These are phyloP conservation scores for Isotomurus palustris DNA, from an alignment of 2,888 invertebrate genomes.

Conservation along the genomic window DNA sequence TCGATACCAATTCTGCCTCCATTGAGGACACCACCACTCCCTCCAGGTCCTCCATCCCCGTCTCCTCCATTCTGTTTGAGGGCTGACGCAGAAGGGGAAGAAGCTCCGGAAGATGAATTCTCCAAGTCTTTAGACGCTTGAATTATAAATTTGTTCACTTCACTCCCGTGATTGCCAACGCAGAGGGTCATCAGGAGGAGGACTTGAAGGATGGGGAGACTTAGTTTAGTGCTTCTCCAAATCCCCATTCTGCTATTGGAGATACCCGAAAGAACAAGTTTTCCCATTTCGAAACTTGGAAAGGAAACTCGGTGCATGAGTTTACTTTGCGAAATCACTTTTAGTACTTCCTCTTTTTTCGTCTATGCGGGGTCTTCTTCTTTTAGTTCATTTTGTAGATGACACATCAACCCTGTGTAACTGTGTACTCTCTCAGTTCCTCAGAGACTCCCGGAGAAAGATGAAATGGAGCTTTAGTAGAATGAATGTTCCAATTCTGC, in stretches of 20 bases:
- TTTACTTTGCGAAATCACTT: too few species aligned
- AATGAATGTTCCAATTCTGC: too few species aligned
- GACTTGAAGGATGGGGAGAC: conserved; percentile 12
- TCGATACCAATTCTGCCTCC: conserved; percentile 30
- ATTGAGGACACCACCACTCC: conserved; percentile 11
- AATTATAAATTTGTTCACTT: conserved; percentile 30
- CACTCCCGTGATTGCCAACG: conserved; percentile 41
- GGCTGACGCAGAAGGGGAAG: conserved; percentile 24
- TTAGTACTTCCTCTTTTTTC: too few species aligned
- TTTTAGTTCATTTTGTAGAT: too few species aligned
- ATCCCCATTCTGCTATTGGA: too few species aligned
- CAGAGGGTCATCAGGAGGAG: conserved; percentile 28
- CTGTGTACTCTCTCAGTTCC: too few species aligned
- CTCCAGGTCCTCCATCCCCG: conserved; percentile 25
- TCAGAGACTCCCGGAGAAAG: too few species aligned
- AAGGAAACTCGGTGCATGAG: too few species aligned
- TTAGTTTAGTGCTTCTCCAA: not conserved
- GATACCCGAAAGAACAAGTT: conserved; percentile 10
- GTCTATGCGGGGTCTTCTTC: too few species aligned
- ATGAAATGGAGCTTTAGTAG: too few species aligned
- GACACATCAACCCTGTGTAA: too few species aligned
- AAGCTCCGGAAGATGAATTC: not conserved
- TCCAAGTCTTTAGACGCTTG: not conserved
- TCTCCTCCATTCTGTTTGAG: conserved; percentile 15
- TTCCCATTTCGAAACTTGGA: conserved; percentile 9